Evolutionary conservation across 2,888 invertebrate species (phyloP), one percentile per base, ranked within the genome.

Genomic region (Aleiodes leptofemur): DNA sequence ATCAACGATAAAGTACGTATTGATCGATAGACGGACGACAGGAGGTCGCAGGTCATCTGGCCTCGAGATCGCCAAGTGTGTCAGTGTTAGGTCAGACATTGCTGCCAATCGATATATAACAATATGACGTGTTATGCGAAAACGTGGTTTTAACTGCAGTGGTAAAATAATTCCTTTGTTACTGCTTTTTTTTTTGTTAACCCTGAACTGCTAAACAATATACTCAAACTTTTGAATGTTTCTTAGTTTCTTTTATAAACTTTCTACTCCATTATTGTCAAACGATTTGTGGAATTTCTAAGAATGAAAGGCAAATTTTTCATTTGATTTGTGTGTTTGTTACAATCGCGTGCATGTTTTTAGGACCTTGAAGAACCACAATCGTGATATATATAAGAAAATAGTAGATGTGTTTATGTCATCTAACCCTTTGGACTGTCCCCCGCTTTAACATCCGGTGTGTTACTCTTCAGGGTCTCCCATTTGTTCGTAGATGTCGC

Each of bases 71-170:
- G 81, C 85, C 82, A 85, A 88, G 87, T 87, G 83, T 88, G 88
- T 88, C 88, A 87, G 87, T 88, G 88, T 88, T 88, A 86, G 88
- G 88, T 88, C 88, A 86, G 86, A 85, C 76, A 78, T 77, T 78
- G 78, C 84, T 78, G 82, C 78, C 83, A 86, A 87, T 87, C 87
- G 84, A 87, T 87, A 87, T 77, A 82, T 81, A 84, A 84, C 81
- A 69, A 53, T 50, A 72, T 75, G 75, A 66, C 68, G 72, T 68
- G 68, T 69, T 68, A 76, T 72, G 76, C 48, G 59, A 59, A 43
- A 43, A 76, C 74, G 50, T 70, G 59, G 61, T 9, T 69, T 61
- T 55, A 72, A 71, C 74, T 50, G 71, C 72, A 76, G 69, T 72
- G 55, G 50, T 43, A 59, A 61, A 73, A 68, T 53, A 68, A 73